Percentiles rank a stretch among this genome's conserved stretches.
phyloP scores from a whole-genome alignment of 1,140 invertebrate genomes.

The Cecropterus lyciades region DNA sequence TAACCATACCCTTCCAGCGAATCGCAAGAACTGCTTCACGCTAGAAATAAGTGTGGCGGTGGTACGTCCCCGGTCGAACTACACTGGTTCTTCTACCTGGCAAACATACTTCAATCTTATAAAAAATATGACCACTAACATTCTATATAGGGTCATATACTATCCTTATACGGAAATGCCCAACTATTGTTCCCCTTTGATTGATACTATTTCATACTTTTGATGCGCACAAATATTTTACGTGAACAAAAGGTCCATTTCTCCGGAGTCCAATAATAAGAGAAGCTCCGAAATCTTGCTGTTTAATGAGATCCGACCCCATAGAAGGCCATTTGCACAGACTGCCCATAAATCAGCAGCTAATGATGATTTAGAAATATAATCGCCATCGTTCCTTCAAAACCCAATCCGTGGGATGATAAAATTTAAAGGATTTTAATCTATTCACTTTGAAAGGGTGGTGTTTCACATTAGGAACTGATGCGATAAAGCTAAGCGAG shows the following conservation, averaged over 20 bases:
- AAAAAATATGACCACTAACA: too few species aligned
- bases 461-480: background rate
- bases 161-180: too few species aligned
- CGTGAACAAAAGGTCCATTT: conserved; percentile 3
- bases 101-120: too few species aligned
- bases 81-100: too few species aligned
- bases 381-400: conserved; percentile 37
- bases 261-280: conserved; percentile 1
- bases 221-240: conserved; percentile 1
- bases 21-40: too few species aligned
- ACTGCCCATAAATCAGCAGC: conserved; percentile 40
- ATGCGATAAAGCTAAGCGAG: too few species aligned
- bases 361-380: conserved; percentile 48
- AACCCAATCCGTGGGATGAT: conserved; percentile 40
- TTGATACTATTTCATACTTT: background rate
- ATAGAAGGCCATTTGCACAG: conserved; percentile 38
- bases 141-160: too few species aligned
- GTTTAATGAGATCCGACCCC: conserved; percentile 18
- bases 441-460: conserved; percentile 25
- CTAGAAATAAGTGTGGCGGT: too few species aligned
- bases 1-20: too few species aligned
- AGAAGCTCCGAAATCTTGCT: conserved; percentile 12
- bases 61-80: too few species aligned
- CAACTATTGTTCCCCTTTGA: background rate
- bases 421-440: conserved; percentile 40